These are phyloP conservation scores for Fratercula arctica DNA, from an alignment of 2,797 vertebrate genomes.

Conservation along the genomic window DNA sequence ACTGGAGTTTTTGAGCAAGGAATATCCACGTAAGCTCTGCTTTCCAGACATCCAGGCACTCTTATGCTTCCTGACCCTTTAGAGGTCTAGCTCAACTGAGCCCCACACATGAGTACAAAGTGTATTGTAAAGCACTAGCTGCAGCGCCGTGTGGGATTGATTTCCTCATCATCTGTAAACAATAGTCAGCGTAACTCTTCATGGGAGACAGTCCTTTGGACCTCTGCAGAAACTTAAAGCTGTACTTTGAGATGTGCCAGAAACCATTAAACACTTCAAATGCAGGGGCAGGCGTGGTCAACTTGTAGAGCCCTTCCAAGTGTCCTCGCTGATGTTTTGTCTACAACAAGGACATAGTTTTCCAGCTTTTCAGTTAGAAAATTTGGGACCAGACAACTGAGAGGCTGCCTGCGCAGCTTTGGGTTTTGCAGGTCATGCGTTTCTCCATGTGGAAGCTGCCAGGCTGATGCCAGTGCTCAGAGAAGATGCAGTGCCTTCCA, in stretches of 20 bases:
- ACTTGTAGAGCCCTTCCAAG: neutral
- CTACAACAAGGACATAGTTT: neutral
- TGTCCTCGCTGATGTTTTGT: neutral
- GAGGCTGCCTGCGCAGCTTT: neutral
- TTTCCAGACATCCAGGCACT: neutral
- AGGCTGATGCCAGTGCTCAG: neutral
- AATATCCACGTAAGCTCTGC: accelerated
- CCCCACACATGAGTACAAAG: accelerated
- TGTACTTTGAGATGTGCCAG: neutral
- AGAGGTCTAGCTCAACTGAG: neutral
- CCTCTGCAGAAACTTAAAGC: neutral
- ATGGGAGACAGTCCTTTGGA: neutral
- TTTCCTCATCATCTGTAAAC: constrained; percentile 35
- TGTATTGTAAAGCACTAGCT: neutral
- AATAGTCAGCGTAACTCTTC: neutral
- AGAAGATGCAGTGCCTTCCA: neutral
- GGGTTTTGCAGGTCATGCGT: neutral
- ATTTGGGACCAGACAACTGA: neutral
- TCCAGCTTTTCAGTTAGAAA: neutral
- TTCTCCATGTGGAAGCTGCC: neutral
- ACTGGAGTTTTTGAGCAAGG: neutral
- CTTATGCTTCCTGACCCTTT: neutral
- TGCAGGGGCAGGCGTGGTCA: neutral
- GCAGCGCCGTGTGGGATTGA: neutral
- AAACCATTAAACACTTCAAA: neutral